These are phyloP conservation scores for Carduelis carduelis DNA, from an alignment of 2,797 vertebrate species.

Conservation along the genomic window DNA sequence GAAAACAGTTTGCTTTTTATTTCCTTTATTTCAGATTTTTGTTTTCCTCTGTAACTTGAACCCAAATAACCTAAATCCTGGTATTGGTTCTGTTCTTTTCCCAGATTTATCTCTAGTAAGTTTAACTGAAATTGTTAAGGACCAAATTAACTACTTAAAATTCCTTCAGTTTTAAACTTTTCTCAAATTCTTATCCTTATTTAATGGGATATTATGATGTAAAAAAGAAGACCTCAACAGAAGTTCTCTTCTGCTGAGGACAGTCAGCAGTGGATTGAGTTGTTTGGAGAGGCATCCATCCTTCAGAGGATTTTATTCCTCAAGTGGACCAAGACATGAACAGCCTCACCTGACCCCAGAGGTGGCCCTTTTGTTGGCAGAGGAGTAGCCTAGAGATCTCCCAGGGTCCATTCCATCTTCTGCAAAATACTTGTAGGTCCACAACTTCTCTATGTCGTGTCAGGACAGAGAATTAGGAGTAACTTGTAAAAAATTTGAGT, in stretches of 20 bases:
- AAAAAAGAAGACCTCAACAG: background rate
- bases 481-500: background rate
- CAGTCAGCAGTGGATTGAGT: background rate
- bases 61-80: background rate
- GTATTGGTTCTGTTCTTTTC: background rate
- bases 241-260: background rate
- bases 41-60: background rate
- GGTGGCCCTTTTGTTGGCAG: background rate
- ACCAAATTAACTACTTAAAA: background rate
- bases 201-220: background rate
- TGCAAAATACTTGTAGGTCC: background rate
- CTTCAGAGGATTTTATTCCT: background rate
- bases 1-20: background rate
- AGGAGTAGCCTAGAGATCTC: background rate
- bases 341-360: accelerated
- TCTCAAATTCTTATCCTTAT: background rate
- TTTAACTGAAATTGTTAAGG: background rate
- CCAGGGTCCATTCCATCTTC: background rate
- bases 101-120: background rate
- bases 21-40: background rate
- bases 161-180: background rate
- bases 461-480: background rate
- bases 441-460: background rate
- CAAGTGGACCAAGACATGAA: background rate
- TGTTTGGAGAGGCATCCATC: background rate